These are phyloP conservation scores for Malaclemys terrapin DNA, from an alignment of 2,113 vertebrate species.

Conservation along the genomic window DNA sequence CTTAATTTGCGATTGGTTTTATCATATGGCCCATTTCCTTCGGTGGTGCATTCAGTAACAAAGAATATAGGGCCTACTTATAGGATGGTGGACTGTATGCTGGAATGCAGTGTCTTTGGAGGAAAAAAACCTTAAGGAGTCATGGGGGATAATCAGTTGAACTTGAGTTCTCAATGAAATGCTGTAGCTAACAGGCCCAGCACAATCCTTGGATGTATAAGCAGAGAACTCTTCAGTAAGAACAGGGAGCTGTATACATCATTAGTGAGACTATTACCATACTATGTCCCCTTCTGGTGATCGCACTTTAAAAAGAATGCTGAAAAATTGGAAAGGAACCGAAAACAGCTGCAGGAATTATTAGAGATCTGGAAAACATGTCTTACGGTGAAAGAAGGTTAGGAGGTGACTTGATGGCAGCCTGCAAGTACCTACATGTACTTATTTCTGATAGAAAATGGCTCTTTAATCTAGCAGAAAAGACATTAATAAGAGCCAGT, in stretches of 20 bases:
- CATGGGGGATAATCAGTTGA: not conserved
- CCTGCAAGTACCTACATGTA: fast-evolving
- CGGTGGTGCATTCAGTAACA: not conserved
- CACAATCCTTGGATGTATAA: not conserved
- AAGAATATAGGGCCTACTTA: not conserved
- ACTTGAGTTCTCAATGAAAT: not conserved
- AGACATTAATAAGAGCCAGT: not conserved
- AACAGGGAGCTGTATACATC: not conserved
- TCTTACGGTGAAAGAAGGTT: not conserved
- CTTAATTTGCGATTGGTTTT: too few relatives aligned
- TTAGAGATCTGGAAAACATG: not conserved
- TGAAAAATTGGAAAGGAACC: not conserved
- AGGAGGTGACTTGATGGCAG: not conserved
- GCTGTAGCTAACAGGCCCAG: not conserved
- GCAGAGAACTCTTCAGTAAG: not conserved
- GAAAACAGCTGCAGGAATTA: not conserved
- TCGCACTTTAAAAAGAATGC: not conserved
- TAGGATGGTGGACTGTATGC: not conserved
- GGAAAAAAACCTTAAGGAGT: not conserved
- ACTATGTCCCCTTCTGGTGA: not conserved
- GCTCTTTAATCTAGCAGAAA: not conserved
- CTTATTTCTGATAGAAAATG: not conserved
- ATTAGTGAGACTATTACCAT: not conserved
- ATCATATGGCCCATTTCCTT: too few relatives aligned
- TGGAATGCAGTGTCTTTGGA: not conserved